Base-by-base conservation (phyloP, 37 sponge, comb jelly and placozoan species). In the Cladorhizidae sp. region DNA sequence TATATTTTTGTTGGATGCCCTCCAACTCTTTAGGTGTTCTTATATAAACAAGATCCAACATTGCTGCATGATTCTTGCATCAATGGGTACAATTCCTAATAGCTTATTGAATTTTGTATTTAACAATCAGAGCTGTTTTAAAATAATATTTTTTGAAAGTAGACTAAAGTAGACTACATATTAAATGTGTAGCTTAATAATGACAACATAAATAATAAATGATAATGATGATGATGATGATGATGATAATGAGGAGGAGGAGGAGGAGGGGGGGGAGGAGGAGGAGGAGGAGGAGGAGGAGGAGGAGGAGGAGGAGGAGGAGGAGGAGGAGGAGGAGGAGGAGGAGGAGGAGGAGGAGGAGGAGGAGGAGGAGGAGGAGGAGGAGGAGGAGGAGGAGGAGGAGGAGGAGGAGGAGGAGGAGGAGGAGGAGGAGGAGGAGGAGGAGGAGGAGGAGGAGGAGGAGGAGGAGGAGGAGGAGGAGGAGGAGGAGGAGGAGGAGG, bases 381-480 rank as follows among this genome's bases (percentile, higher is more conserved):
- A 8, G 31, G 9, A 41, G 37, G 38, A 69, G 37, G 70, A 69
- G 37, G 70, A 33, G 70, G 40, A 21, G 70, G 38, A 29, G 40
- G 65, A 64, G 28, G 65, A n/a, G 28, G 65, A n/a, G 65, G 26
- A 28, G 28, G 26, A 64, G 65, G 28, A n/a, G 28, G 65, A 64
- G 65, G 26, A 28, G 28, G 65, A n/a, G 65, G 28, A 64, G 65
- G 65, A 64, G 65, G 26, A 28, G 65, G 65, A 64, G 65, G 28
- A n/a, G 28, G 65, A 64, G 65, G n/a, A 28, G 65, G 65, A 64
- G 65, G 65, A n/a, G 28, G 28, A n/a, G 65, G n/a, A 28, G 65
- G 65, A n/a, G 65, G 28, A n/a, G 28, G 65, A 64, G 65, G n/a
- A 28, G 65, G 65, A 64, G 65, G 65, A 18, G 18, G 18, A 18